Conservation (phyloP, 2,888 invertebrate species). For the Dynastes maya region DNA sequence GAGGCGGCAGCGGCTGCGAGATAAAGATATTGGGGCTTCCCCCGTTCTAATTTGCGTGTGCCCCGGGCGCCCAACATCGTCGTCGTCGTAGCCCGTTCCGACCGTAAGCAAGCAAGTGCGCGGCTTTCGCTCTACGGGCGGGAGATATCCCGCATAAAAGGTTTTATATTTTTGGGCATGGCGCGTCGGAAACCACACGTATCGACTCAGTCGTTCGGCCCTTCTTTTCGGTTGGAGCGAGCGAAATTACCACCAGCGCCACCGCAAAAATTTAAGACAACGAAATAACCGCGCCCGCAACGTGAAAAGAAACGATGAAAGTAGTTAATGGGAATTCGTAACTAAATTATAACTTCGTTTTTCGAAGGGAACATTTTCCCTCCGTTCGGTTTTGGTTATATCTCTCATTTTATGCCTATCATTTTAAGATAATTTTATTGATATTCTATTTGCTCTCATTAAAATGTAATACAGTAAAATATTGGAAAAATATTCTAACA, state of each 20-base stretch:
- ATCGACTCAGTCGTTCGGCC: slow-evolving; percentile 12
- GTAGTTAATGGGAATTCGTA: slow-evolving; percentile 28
- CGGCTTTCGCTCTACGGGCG: slow-evolving; percentile 5
- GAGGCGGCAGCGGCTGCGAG: slow-evolving; percentile 62
- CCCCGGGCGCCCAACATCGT: slow-evolving; percentile 16
- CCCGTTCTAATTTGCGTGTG: slow-evolving; percentile 56
- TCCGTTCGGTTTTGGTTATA: background rate
- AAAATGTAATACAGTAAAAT: too few relatives aligned
- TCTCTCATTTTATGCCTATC: background rate
- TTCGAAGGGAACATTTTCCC: background rate
- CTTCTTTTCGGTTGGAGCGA: slow-evolving; percentile 5
- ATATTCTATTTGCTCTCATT: too few relatives aligned
- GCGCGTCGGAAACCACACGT: slow-evolving; percentile 35
- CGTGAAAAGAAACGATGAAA: slow-evolving; percentile 6
- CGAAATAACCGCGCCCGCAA: slow-evolving; percentile 19
- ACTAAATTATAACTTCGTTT: slow-evolving; percentile 13
- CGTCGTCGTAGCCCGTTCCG: slow-evolving; percentile 1
- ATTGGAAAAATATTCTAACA: too few relatives aligned
- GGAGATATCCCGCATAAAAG: slow-evolving; percentile 31
- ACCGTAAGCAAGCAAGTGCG: background rate
- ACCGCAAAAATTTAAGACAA: slow-evolving; percentile 35
- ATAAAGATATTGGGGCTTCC: slow-evolving; percentile 58
- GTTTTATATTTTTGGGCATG: slow-evolving; percentile 29
- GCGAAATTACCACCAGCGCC: slow-evolving; percentile 22
- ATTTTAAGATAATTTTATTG: too few relatives aligned